These are phyloP conservation scores for Drosophila nebulosa DNA, from an alignment of 1,140 invertebrate species.

Conservation along the genomic window DNA sequence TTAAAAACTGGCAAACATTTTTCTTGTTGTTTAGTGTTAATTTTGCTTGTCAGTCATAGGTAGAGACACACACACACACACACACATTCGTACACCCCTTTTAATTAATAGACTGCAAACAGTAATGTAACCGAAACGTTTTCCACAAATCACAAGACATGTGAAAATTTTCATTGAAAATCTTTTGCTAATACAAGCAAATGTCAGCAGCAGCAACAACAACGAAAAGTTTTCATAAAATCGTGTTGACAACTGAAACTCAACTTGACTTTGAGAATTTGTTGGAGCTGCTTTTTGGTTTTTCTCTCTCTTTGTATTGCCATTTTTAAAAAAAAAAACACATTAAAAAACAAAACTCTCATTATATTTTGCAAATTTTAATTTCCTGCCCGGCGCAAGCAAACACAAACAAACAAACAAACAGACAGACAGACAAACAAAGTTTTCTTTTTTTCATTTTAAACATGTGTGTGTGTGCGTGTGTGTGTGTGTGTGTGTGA, in stretches of 20 bases:
- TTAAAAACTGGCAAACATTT: no score
- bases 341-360: conserved; percentile 35
- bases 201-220: neutral
- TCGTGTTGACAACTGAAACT: conserved; percentile 16
- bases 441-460: conserved; percentile 19
- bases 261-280: neutral
- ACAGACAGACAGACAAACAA: conserved; percentile 23
- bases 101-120: neutral
- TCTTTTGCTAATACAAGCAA: neutral
- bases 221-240: neutral
- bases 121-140: neutral
- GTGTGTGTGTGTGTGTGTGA: no score
- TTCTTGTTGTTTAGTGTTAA: neutral
- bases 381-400: conserved; percentile 67
- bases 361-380: conserved; percentile 73
- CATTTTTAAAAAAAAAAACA: conserved; percentile 36
- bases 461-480: no score
- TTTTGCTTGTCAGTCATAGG: neutral
- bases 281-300: neutral
- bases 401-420: conserved; percentile 47
- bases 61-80: no score
- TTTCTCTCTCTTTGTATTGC: neutral
- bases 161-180: neutral
- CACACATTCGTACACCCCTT: no score
- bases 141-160: neutral